Evolutionary conservation across 2,888 invertebrate species (phyloP).

Genomic region (Spilosoma lubricipeda): DNA sequence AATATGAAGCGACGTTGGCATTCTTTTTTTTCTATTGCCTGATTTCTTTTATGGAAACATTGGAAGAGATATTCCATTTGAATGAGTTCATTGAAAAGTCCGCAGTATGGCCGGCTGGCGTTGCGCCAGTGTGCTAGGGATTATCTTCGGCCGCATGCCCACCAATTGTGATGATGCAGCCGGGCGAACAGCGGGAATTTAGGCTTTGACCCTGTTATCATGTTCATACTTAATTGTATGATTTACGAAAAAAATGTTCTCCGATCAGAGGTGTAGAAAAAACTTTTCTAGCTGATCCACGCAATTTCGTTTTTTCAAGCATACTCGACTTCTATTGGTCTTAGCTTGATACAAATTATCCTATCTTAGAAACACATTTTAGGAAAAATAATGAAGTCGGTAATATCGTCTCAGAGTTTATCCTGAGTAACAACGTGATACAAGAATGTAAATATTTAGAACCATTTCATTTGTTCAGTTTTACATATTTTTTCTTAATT

Average conservation of each 20-base stretch:
- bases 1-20: constrained; percentile 61
- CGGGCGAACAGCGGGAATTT: constrained; percentile 63
- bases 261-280: not conserved
- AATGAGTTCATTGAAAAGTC: constrained; percentile 85
- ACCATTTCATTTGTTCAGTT: not conserved
- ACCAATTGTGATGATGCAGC: constrained; percentile 81
- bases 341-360: too few relatives aligned
- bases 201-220: constrained; percentile 69
- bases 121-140: constrained; percentile 74
- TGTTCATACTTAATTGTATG: constrained; percentile 64
- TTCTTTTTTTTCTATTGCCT: constrained; percentile 73
- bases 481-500: not conserved
- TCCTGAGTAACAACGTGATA: too few relatives aligned
- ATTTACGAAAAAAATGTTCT: constrained; percentile 19
- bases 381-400: too few relatives aligned
- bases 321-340: too few relatives aligned
- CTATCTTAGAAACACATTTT: too few relatives aligned
- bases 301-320: too few relatives aligned
- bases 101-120: constrained; percentile 83
- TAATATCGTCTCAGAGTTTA: too few relatives aligned
- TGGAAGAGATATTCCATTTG: constrained; percentile 83
- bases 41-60: constrained; percentile 83
- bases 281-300: not conserved
- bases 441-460: not conserved
- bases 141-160: constrained; percentile 79